phyloP scores from a whole-genome alignment of 2,888 invertebrate species.

The Amiota communis region DNA sequence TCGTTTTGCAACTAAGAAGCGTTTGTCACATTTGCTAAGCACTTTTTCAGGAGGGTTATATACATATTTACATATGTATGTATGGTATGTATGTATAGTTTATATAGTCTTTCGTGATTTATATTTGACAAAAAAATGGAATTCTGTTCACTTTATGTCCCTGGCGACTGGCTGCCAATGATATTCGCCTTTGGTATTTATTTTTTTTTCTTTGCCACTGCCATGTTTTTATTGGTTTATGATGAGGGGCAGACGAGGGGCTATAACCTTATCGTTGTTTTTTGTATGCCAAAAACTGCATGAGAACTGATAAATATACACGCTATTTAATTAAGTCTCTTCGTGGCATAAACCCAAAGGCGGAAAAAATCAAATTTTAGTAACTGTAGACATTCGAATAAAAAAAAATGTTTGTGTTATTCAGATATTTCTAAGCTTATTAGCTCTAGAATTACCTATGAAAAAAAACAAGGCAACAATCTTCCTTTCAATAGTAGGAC shows the following conservation, averaged over 20 bases:
- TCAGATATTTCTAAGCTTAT: too few species aligned
- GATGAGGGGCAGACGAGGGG: neutral
- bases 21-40: neutral
- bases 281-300: slow-evolving; percentile 59
- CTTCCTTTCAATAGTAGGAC: too few species aligned
- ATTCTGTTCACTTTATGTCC: slow-evolving; percentile 18
- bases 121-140: slow-evolving; percentile 56
- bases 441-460: too few species aligned
- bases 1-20: slow-evolving; percentile 11
- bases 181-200: slow-evolving; percentile 6
- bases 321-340: slow-evolving; percentile 65
- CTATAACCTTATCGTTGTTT: slow-evolving; percentile 54
- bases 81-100: slow-evolving; percentile 49
- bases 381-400: too few species aligned
- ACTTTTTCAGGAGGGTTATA: slow-evolving; percentile 37
- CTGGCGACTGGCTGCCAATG: slow-evolving; percentile 33
- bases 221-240: neutral
- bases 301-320: slow-evolving; percentile 64
- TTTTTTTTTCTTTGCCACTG: slow-evolving; percentile 7
- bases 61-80: neutral
- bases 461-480: too few species aligned
- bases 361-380: too few species aligned
- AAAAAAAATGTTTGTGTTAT: too few species aligned
- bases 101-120: slow-evolving; percentile 54
- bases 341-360: neutral